phyloP scores from a whole-genome alignment of 2,888 invertebrate species.

The Drosophila differens region DNA sequence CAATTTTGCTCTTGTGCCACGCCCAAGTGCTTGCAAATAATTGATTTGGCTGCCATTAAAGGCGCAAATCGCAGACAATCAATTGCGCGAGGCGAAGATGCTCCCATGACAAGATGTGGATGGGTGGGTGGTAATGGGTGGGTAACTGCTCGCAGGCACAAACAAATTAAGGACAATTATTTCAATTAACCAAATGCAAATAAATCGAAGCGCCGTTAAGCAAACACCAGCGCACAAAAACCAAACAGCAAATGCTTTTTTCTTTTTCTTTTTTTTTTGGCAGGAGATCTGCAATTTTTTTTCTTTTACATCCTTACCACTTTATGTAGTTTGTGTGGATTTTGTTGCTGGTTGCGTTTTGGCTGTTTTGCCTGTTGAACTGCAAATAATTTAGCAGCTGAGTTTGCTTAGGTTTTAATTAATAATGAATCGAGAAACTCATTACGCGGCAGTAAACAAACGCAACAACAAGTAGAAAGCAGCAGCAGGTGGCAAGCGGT shows the following conservation, averaged over 20 bases:
- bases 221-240: constrained; percentile 72
- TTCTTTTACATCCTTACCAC: not conserved
- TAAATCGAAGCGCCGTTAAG: constrained; percentile 74
- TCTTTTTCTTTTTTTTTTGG: not conserved
- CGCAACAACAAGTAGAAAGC: constrained; percentile 6
- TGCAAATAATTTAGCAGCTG: constrained; percentile 74
- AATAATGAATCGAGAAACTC: constrained; percentile 80
- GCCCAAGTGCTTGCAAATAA: constrained; percentile 70
- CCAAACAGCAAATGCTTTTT: constrained; percentile 57
- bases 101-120: no score
- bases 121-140: not conserved
- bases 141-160: constrained; percentile 67
- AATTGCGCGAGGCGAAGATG: constrained; percentile 55
- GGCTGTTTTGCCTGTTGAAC: constrained; percentile 60
- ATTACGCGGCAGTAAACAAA: constrained; percentile 76
- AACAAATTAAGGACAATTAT: constrained; percentile 81
- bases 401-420: constrained; percentile 79
- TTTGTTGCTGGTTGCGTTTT: constrained; percentile 8
- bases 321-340: constrained; percentile 25
- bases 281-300: constrained; percentile 36
- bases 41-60: constrained; percentile 76
- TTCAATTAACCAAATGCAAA: constrained; percentile 81
- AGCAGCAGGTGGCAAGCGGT: constrained; percentile 8
- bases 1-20: constrained; percentile 64
- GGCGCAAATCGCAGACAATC: constrained; percentile 79